Base-by-base conservation (phyloP, 2,888 invertebrate genomes). In the Dione vanillae region DNA sequence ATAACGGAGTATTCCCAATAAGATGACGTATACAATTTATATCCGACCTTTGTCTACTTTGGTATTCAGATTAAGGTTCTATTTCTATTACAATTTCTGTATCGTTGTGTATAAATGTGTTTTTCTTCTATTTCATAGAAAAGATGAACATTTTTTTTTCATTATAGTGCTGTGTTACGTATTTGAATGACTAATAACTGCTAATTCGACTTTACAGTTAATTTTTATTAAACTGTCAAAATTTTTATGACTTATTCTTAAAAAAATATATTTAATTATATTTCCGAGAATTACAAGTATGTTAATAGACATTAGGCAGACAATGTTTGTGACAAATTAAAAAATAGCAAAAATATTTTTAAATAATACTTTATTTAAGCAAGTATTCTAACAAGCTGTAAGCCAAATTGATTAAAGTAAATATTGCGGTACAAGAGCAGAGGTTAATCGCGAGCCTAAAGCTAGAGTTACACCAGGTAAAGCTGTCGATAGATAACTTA, bases 21-120 rank as follows among this genome's bases (percentile, higher is more conserved):
- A 85, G 86, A 84, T 84, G 83, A 85, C 87, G 88, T 87, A 84
- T 84, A 80, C 78, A 79, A 79, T 77, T 78, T 80, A 78, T 79
- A 82, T 78, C 74, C 81, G 81, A 86, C 84, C 86, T 83, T 76
- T 76, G 81, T 75, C 76, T 75, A 77, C 72, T 77, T 75, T 76
- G 75, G 74, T 74, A 75, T 77, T 76, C 71, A 76, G 74, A 75
- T 73, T 77, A 73, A 74, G 76, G 70, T 73, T 67, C 49, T 64
- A 59, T 69, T 71, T 65, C 67, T 67, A 73, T 75, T 52, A 43
- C 43, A 41, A 19, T 45, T 7, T 37, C 19, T 41, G 52, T 61
- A 61, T 40, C 7, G 19, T 41, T 40, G 40, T 8, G 8, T 43
- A 45, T 37, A 49, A 16, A 56, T 12, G 41, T 65, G n/a, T 11